Percentiles rank a stretch among this genome's conserved stretches.
These are phyloP conservation scores for Oscheius sp. DNA, from an alignment of 2,888 invertebrate genomes.

Conservation along the genomic window DNA sequence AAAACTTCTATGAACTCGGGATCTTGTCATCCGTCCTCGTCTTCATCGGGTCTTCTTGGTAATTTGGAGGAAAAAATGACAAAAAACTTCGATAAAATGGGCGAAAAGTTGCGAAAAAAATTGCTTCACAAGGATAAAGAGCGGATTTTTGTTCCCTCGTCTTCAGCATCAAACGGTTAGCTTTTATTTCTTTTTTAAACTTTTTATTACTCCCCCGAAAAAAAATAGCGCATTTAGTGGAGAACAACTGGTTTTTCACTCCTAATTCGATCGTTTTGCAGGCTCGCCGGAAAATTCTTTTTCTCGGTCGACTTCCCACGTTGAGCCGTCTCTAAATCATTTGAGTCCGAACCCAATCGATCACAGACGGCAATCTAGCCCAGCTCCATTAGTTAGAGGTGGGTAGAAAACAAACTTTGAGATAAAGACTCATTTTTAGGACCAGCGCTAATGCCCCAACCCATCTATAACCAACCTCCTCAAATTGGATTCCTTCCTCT, in stretches of 20 bases:
- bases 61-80: slow-evolving; percentile 23
- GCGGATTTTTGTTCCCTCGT: slow-evolving; percentile 13
- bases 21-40: background rate
- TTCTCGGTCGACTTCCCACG: slow-evolving; percentile 4
- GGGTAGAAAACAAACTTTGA: background rate
- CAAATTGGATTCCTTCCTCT: slow-evolving; percentile 3
- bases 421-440: background rate
- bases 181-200: background rate
- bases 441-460: slow-evolving; percentile 9
- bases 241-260: background rate
- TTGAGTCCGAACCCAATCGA: background rate
- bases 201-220: background rate
- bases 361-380: slow-evolving; percentile 5
- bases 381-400: background rate
- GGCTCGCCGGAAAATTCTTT: background rate
- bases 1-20: slow-evolving; percentile 13
- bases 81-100: slow-evolving; percentile 16
- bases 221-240: background rate
- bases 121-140: background rate
- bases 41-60: slow-evolving; percentile 5
- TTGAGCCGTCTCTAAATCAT: background rate
- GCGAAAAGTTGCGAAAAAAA: slow-evolving; percentile 4
- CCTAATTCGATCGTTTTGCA: slow-evolving; percentile 4
- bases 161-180: slow-evolving; percentile 5
- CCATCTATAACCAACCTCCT: background rate